Conservation (phyloP, 2,113 vertebrate species). For the Barnardius zonarius region DNA sequence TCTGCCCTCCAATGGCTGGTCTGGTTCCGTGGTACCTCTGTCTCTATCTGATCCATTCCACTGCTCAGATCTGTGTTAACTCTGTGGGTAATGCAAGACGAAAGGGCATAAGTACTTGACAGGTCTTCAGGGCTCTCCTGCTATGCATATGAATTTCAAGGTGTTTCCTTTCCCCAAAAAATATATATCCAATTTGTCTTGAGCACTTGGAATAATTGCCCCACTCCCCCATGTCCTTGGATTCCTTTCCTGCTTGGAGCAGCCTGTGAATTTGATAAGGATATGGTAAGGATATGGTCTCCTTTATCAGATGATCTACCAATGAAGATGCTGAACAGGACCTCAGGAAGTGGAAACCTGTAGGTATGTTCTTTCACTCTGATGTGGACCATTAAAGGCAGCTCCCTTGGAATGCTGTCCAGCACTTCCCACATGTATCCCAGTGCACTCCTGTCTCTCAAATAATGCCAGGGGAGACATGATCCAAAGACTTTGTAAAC, state of each 20-base stretch:
- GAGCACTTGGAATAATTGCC: neutral
- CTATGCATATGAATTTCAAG: neutral
- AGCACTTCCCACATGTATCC: neutral
- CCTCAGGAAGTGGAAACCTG: neutral
- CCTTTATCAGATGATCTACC: neutral
- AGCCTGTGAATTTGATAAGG: neutral
- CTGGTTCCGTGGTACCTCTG: neutral
- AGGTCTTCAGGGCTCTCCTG: neutral
- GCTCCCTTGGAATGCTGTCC: neutral
- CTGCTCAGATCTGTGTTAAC: neutral
- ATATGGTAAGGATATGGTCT: neutral
- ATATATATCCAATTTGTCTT: neutral
- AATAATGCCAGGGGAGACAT: fast-evolving
- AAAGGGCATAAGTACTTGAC: neutral
- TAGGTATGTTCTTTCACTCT: neutral
- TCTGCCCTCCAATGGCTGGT: neutral
- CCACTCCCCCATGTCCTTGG: fast-evolving
- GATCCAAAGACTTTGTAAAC: neutral
- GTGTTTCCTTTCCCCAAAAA: neutral
- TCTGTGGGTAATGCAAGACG: neutral
- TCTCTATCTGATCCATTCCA: neutral
- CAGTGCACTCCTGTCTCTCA: neutral
- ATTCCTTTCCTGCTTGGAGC: neutral
- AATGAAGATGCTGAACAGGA: neutral
- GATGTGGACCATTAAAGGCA: neutral